Evolutionary conservation across 2,113 vertebrate genomes (phyloP), one percentile per base, ranked within the genome.

Genomic region (Balaenoptera acutorostrata): DNA sequence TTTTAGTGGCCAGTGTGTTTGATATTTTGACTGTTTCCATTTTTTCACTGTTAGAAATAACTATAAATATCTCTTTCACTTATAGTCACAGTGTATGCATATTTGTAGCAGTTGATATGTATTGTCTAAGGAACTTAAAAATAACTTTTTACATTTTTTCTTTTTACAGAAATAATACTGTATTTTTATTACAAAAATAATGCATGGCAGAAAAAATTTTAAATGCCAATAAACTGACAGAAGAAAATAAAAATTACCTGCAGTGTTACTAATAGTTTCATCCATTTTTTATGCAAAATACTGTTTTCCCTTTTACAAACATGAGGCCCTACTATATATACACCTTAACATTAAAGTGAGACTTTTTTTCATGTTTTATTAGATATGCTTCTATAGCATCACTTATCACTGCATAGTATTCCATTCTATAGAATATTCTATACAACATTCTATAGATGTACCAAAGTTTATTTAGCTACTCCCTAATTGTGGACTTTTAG

Each of bases 81-180:
- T 72, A 4, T 33, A 87, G 55, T 86, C 57, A 86, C 39, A n/a
- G n/a, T 31, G 3, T 68, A 2, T 90, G 39, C 49, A n/a, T 69
- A 55, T 77, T 85, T 84, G 71, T 85, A 80, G 33, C 21, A 31
- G 44, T 81, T 81, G 71, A 39, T 85, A 33, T 95, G 31, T 86
- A 23, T 61, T 66, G 27, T 55, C 78, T 25, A 69, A 96, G 72
- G 36, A 77, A 71, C 46, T 85, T 74, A 68, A 93, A 92, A 52
- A 61, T 61, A n/a, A 82, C 46, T 72, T 92, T 69, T 57, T 31
- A 57, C 71, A 27, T 46, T 72, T 78, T 90, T 90, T 88, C 29
- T 44, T 75, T 87, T 71, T 95, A 41, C 95, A 75, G 87, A 82
- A 90, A 18, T 69, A 93, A 64, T 95, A 52, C 64, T 90, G 27